A percentile compares a stretch with the other conserved stretches of the same genome.
These are phyloP conservation scores for Pseudochaenichthys georgianus DNA, from an alignment of 2,797 vertebrate species.

Conservation along the genomic window DNA sequence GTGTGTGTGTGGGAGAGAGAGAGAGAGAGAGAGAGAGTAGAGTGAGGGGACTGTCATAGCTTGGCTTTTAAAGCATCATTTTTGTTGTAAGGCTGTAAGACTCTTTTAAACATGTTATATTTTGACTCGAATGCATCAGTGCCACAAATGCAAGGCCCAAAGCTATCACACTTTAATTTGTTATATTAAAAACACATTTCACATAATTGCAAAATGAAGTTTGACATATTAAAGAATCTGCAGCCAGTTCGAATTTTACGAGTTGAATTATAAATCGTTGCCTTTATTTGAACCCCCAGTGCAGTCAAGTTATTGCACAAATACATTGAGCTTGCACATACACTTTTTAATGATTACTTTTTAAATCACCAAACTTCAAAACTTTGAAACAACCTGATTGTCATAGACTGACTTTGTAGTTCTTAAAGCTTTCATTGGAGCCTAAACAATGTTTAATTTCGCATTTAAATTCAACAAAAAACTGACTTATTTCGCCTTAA, in stretches of 20 bases:
- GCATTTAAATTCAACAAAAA: background rate
- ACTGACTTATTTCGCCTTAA: background rate
- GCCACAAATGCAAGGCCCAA: rapidly evolving
- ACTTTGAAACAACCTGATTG: slow-evolving; percentile 10
- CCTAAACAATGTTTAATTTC: background rate
- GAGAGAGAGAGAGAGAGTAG: slow-evolving; percentile 2
- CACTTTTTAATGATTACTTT: background rate
- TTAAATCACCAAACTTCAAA: slow-evolving; percentile 3
- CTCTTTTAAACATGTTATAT: background rate
- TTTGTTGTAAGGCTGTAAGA: slow-evolving; percentile 17
- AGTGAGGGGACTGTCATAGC: slow-evolving; percentile 23
- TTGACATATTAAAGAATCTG: background rate
- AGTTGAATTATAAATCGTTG: background rate
- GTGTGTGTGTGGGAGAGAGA: too few species aligned
- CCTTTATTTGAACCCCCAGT: background rate
- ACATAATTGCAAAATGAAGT: background rate
- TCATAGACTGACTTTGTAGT: background rate
- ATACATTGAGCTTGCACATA: background rate
- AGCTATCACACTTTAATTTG: background rate
- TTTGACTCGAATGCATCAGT: background rate
- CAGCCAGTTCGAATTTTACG: background rate
- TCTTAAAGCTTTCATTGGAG: background rate
- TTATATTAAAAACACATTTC: background rate
- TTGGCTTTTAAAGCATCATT: slow-evolving; percentile 25
- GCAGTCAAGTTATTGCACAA: background rate